Evolutionary conservation across 2,888 invertebrate genomes (phyloP), one percentile per base, ranked within the genome.

Genomic region (Halictus quadricinctus): DNA sequence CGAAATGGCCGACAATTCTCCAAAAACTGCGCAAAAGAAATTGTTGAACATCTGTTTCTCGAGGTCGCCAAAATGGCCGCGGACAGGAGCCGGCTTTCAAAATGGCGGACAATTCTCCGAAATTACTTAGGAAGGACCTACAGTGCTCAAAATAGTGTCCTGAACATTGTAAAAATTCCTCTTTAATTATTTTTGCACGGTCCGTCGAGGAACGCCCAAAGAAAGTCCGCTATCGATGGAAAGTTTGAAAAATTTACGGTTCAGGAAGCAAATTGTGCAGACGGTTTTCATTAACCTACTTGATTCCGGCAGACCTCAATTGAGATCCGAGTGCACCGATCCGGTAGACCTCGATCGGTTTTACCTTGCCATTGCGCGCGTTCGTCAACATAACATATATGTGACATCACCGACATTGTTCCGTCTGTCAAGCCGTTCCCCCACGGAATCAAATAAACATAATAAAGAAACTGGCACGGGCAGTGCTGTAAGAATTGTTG

Each of bases 251-350:
- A 84, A 79, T 84, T 72, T 54, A 72, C 72, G 84, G 79, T 84
- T 84, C 84, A 79, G 72, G 54, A 72, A 54, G 18, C 64, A 83
- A 84, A 75, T 64, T 29, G 41, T 79, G 41, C 64, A 13, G 15
- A 41, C 54, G 64, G 54, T 84, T 84, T 84, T 84, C 84, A 78
- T 84, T 84, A 84, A 75, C 84, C 84, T 75, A 84, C 84, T 84
- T 84, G 72, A 72, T 84, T 77, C 72, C 72, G 50, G 50, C 36
- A 72, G 78, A 36, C 78, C 78, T 72, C 64, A 58, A 81, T 72
- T 58, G 66, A 81, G 79, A 50, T 74, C 73, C 74, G 76, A 69
- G 76, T 77, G 50, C 50, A 41, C 50, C 73, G 73, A 64, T 82
- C 83, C 72, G 58, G 76, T 43, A 82, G 83, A 69, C 82, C 83